Conservation (phyloP, 2,888 invertebrate genomes). For the Crepidodera aurea region DNA sequence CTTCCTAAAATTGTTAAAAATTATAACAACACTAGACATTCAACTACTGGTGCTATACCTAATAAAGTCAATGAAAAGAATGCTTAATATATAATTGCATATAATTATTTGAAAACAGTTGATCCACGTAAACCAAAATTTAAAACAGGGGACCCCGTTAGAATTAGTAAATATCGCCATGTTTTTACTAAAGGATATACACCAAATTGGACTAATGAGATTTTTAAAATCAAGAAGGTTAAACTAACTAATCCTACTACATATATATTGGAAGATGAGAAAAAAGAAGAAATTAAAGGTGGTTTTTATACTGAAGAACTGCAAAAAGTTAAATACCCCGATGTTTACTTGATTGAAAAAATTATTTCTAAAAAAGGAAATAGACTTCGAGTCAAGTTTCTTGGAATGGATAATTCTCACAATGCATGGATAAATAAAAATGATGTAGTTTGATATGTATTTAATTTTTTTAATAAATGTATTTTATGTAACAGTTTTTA, state of each 20-base stretch:
- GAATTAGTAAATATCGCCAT: constrained; percentile 49
- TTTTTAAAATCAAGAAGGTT: constrained; percentile 50
- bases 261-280: constrained; percentile 48
- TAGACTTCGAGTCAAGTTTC: constrained; percentile 48
- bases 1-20: constrained; percentile 25
- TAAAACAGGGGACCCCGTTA: constrained; percentile 39
- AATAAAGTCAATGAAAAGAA: constrained; percentile 24
- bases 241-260: constrained; percentile 49
- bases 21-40: constrained; percentile 29
- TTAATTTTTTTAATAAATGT: no score
- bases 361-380: constrained; percentile 43
- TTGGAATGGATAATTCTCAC: constrained; percentile 29
- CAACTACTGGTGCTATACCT: constrained; percentile 23
- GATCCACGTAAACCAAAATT: constrained; percentile 27
- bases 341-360: constrained; percentile 53
- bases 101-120: constrained; percentile 33
- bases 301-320: constrained; percentile 45
- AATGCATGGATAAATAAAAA: constrained; percentile 18
- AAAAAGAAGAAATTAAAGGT: constrained; percentile 41
- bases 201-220: constrained; percentile 53
- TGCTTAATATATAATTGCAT: constrained; percentile 18
- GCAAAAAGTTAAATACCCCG: constrained; percentile 48
- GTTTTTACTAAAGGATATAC: constrained; percentile 53
- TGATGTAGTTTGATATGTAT: not conserved
- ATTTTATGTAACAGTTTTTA: no score